phyloP scores from a whole-genome alignment of 1,140 invertebrate species.

The Cephus cinctus region DNA sequence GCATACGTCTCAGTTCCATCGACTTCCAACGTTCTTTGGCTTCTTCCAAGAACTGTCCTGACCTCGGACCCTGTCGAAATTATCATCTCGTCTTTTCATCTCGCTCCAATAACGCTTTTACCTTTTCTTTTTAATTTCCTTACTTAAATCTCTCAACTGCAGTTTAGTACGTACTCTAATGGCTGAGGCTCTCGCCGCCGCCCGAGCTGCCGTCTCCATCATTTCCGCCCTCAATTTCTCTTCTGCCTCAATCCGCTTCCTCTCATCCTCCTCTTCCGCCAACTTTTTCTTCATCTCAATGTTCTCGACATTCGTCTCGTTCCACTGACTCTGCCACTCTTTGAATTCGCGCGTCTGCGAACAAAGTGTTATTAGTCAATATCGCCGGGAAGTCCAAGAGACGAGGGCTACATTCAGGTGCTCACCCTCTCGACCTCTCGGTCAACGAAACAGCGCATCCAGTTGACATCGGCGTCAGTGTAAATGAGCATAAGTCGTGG shows the following conservation, averaged over 20 bases:
- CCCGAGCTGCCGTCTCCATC: conserved; percentile 13
- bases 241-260: conserved; percentile 19
- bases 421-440: conserved; percentile 35
- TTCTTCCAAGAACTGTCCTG: conserved; percentile 43
- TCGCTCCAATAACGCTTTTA: conserved; percentile 2
- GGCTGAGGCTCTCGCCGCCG: background rate
- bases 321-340: conserved; percentile 27
- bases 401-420: too few relatives aligned
- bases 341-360: conserved; percentile 28
- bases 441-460: conserved; percentile 39
- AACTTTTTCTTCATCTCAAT: conserved; percentile 20
- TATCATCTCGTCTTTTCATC: background rate
- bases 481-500: conserved; percentile 51
- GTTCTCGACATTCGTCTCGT: conserved; percentile 13
- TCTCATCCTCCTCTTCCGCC: conserved; percentile 18
- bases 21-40: conserved; percentile 41
- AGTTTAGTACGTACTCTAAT: too few relatives aligned
- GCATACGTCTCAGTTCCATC: conserved; percentile 53
- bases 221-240: conserved; percentile 19
- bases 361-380: too few relatives aligned
- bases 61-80: conserved; percentile 15
- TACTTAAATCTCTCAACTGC: too few relatives aligned
- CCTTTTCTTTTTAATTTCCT: background rate
- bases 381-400: too few relatives aligned
- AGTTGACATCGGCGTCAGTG: conserved; percentile 28